phyloP scores from a whole-genome alignment of 2,113 vertebrate genomes.

The Thunnus thynnus region DNA sequence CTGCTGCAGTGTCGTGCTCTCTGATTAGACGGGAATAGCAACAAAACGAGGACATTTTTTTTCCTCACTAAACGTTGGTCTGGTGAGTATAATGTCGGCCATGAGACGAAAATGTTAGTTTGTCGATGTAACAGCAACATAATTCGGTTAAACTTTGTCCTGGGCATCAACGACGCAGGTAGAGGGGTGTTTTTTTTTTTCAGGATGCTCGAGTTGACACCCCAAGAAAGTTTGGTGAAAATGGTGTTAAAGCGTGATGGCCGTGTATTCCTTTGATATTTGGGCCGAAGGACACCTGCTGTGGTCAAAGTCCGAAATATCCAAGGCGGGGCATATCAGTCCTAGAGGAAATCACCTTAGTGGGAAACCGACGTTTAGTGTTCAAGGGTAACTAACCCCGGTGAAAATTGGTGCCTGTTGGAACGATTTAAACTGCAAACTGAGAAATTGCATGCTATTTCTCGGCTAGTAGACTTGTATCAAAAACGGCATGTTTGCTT shows the following conservation, averaged over 20 bases:
- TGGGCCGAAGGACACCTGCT: neutral
- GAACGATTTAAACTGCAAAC: neutral
- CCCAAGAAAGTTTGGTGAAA: slow-evolving; percentile 25
- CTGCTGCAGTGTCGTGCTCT: slow-evolving; percentile 8
- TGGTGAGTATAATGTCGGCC: slow-evolving; percentile 44
- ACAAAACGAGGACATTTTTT: neutral
- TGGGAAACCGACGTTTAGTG: neutral
- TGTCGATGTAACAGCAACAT: neutral
- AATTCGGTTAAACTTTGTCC: slow-evolving; percentile 46
- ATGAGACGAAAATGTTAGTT: neutral
- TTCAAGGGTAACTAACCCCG: neutral
- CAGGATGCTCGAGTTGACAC: slow-evolving; percentile 45
- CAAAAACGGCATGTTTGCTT: neutral
- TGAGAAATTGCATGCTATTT: too few relatives aligned
- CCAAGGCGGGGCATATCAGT: neutral
- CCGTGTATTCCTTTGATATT: neutral
- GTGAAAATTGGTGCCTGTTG: too few relatives aligned
- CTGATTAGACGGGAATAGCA: neutral
- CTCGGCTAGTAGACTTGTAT: neutral
- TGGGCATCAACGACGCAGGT: slow-evolving; percentile 52
- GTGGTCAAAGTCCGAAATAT: slow-evolving; percentile 44
- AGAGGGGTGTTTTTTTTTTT: neutral
- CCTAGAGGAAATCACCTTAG: neutral
- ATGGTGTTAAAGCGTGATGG: neutral
- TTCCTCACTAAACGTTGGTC: rapidly evolving